Evolutionary conservation across 2,113 vertebrate genomes (phyloP).

Genomic region (Scalopus aquaticus): DNA sequence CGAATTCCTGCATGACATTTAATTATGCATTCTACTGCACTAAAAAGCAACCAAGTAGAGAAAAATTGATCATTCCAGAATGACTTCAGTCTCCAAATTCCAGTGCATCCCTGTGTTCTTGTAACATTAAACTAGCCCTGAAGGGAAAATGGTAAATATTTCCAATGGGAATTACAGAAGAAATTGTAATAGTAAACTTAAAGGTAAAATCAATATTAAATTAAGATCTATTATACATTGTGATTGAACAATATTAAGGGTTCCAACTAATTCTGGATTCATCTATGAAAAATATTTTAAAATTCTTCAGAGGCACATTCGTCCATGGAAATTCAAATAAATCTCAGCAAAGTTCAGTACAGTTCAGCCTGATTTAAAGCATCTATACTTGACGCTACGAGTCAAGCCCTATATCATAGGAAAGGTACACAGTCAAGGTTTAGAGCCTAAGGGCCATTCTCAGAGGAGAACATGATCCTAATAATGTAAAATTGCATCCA

Average conservation of each 20-base stretch:
- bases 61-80: not conserved
- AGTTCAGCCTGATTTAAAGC: not conserved
- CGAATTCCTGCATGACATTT: not conserved
- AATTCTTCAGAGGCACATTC: not conserved
- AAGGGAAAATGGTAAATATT: not conserved
- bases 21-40: not conserved
- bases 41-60: not conserved
- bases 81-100: not conserved
- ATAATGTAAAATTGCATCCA: not conserved
- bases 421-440: not conserved
- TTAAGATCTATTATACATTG: not conserved
- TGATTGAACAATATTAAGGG: slow-evolving; percentile 30
- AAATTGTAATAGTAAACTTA: not conserved
- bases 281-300: not conserved
- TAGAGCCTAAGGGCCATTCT: not conserved
- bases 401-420: not conserved
- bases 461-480: no score
- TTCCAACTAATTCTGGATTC: slow-evolving; percentile 8
- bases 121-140: not conserved
- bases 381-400: no score
- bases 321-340: not conserved
- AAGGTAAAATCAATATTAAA: not conserved
- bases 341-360: fast-evolving
- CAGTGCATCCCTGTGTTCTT: not conserved
- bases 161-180: not conserved